phyloP scores from a whole-genome alignment of 2,797 vertebrate species.

The Melanotaenia parkinsoni region DNA sequence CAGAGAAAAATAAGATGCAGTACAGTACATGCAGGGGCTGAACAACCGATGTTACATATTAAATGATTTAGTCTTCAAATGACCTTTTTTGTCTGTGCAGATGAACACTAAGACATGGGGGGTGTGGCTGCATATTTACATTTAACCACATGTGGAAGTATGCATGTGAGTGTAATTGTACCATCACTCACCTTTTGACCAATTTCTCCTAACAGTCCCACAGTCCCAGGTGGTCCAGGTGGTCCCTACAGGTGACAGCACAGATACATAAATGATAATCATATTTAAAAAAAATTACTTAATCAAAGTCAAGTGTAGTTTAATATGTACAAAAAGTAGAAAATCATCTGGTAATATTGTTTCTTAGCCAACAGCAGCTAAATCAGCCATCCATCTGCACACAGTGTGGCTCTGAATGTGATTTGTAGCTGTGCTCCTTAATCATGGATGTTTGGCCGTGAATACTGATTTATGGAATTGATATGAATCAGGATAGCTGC shows the following conservation, averaged over 20 bases:
- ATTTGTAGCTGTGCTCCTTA: constrained; percentile 16
- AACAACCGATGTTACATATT: constrained; percentile 55
- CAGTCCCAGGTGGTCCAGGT: constrained; percentile 87
- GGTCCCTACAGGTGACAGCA: constrained; percentile 84
- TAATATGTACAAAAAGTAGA: not conserved
- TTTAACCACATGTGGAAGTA: not conserved
- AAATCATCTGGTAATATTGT: not conserved
- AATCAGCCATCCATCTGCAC: constrained; percentile 32
- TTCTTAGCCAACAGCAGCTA: constrained; percentile 29
- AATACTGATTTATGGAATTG: constrained; percentile 14
- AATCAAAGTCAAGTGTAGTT: constrained; percentile 17
- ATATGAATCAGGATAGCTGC: constrained; percentile 14
- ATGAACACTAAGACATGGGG: constrained; percentile 7
- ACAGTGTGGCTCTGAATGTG: constrained; percentile 34
- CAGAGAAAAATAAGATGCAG: not conserved
- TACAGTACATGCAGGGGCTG: constrained; percentile 12
- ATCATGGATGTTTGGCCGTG: constrained; percentile 13
- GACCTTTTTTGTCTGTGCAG: constrained; percentile 6
- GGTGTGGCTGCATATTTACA: not conserved
- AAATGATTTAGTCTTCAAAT: constrained; percentile 37
- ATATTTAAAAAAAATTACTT: not conserved
- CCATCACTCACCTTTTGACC: constrained; percentile 88
- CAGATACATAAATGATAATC: constrained; percentile 10
- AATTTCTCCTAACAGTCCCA: constrained; percentile 91
- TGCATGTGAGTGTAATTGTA: constrained; percentile 1